Evolutionary conservation across 2,113 vertebrate genomes (phyloP).

Genomic region (Malurus melanocephalus): DNA sequence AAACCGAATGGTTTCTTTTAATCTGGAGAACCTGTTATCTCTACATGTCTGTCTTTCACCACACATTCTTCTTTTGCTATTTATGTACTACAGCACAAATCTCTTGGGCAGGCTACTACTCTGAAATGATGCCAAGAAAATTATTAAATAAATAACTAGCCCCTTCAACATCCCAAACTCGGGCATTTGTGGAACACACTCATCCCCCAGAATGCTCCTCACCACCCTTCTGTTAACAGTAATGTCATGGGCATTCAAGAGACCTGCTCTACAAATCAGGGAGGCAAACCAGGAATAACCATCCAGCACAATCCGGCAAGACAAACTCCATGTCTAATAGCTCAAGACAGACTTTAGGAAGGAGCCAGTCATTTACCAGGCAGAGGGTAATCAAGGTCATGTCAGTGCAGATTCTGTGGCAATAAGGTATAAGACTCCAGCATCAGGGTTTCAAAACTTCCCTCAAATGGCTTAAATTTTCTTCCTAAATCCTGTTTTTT

Average conservation of each 20-base stretch:
- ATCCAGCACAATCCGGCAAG: not conserved
- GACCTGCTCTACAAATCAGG: not conserved
- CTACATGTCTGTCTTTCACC: fast-evolving
- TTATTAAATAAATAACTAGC: not conserved
- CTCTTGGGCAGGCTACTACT: not conserved
- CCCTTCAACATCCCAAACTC: not conserved
- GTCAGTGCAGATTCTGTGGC: not conserved
- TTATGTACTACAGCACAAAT: not conserved
- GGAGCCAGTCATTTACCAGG: not conserved
- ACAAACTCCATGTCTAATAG: not conserved
- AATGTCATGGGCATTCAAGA: not conserved
- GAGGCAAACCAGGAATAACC: not conserved
- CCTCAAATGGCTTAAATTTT: not conserved
- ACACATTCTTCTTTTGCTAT: not conserved
- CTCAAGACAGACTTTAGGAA: not conserved
- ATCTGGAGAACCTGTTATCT: not conserved
- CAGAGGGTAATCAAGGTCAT: not conserved
- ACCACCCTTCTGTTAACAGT: not conserved
- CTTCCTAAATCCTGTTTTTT: not conserved
- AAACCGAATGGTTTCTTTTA: not conserved
- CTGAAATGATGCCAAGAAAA: not conserved
- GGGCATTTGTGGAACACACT: not conserved
- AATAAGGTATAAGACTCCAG: not conserved
- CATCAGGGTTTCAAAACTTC: not conserved
- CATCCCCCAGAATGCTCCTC: fast-evolving